Evolutionary conservation across 2,888 invertebrate genomes (phyloP).

Genomic region (Drosophila setosimentum): DNA sequence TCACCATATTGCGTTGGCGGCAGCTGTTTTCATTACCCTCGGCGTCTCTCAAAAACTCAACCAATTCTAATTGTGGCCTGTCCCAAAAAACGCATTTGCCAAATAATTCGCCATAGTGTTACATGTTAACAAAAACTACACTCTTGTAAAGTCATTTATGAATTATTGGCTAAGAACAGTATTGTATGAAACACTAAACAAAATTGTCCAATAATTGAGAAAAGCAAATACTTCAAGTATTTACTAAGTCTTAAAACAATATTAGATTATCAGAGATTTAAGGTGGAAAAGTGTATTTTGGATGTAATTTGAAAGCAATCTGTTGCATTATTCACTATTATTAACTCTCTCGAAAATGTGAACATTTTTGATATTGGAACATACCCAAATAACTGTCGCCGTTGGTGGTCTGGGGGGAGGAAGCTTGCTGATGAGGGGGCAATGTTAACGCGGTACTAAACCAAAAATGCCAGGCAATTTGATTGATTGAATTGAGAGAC

Average conservation of each 20-base stretch:
- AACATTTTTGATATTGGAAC: constrained; percentile 7
- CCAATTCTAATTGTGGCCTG: background rate
- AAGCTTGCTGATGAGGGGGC: background rate
- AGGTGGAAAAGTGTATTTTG: background rate
- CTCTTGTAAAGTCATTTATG: too few species aligned
- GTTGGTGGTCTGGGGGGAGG: background rate
- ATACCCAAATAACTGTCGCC: constrained; percentile 8
- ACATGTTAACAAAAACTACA: too few species aligned
- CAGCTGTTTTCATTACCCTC: constrained; percentile 9
- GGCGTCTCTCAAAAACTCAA: background rate
- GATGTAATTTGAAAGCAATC: background rate
- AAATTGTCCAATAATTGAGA: background rate
- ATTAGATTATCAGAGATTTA: background rate
- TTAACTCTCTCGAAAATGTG: background rate
- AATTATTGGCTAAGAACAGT: background rate
- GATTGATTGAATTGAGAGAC: constrained; percentile 73
- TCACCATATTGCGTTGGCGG: constrained; percentile 44
- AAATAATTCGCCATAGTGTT: background rate
- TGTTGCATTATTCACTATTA: background rate
- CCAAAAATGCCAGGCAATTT: constrained; percentile 62
- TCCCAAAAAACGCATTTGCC: constrained; percentile 13
- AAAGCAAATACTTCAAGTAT: background rate
- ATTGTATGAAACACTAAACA: background rate
- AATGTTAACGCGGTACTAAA: constrained; percentile 16
- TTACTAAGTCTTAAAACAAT: background rate